Conservation (phyloP, 2,888 invertebrate species). For the Hypercompe scribonia region DNA sequence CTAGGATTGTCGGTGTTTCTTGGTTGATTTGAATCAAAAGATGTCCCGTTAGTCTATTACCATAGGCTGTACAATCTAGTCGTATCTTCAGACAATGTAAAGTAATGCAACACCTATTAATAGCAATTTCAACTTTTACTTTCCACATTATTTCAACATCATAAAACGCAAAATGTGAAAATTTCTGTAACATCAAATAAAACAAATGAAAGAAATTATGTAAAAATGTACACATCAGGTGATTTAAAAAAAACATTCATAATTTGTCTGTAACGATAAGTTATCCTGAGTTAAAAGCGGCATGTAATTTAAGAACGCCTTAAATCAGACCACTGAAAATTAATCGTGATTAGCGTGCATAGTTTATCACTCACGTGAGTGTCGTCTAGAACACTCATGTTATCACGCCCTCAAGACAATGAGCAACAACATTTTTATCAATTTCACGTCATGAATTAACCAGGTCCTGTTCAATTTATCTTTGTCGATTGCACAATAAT, state of each 20-base stretch:
- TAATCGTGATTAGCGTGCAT: background rate
- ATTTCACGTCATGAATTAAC: constrained; percentile 20
- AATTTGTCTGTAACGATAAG: background rate
- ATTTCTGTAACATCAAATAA: background rate
- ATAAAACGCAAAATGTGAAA: too few species aligned
- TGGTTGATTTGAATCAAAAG: background rate
- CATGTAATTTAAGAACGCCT: background rate
- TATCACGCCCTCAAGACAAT: background rate
- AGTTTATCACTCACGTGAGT: background rate
- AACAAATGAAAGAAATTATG: background rate
- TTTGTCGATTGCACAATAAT: constrained; percentile 34
- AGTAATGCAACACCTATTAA: too few species aligned
- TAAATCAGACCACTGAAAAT: background rate
- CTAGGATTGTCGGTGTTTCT: too few species aligned
- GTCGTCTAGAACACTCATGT: background rate
- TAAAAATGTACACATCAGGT: background rate
- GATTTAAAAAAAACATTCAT: background rate
- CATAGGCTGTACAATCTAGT: background rate
- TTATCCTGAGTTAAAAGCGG: background rate
- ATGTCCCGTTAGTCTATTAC: background rate
- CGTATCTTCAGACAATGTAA: background rate
- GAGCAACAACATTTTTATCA: background rate
- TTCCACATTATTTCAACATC: too few species aligned
- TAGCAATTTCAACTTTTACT: too few species aligned
- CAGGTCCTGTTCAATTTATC: constrained; percentile 21